Conservation (phyloP, 2,888 invertebrate genomes). For the Drosophila siamana region DNA sequence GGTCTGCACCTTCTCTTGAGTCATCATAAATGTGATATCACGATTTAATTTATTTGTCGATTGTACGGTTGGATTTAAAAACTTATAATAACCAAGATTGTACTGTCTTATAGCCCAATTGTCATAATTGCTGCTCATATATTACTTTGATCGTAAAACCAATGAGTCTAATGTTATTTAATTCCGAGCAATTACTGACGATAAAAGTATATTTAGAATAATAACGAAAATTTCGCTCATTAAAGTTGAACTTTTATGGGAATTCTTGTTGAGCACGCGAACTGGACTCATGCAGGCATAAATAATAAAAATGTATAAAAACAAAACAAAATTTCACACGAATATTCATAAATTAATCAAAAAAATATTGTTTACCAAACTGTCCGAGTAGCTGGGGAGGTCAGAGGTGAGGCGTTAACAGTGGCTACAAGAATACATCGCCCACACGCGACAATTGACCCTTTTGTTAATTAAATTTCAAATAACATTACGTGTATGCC, state of each 20-base stretch:
- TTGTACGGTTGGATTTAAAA: background rate
- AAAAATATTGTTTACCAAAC: slow-evolving; percentile 69
- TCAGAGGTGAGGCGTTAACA: slow-evolving; percentile 13
- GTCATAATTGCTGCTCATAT: slow-evolving; percentile 45
- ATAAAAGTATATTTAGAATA: slow-evolving; percentile 64
- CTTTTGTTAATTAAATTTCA: slow-evolving; percentile 81
- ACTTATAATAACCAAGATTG: background rate
- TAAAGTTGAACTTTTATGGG: slow-evolving; percentile 66
- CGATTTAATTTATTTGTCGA: slow-evolving; percentile 21
- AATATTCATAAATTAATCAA: slow-evolving; percentile 81
- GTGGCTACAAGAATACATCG: slow-evolving; percentile 25
- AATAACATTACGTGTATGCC: slow-evolving; percentile 59
- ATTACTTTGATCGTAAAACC: slow-evolving; percentile 40
- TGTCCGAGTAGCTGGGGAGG: slow-evolving; percentile 32
- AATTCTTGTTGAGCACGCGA: slow-evolving; percentile 59
- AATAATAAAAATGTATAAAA: slow-evolving; percentile 46
- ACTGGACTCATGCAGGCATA: slow-evolving; percentile 54
- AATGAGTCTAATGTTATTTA: slow-evolving; percentile 39
- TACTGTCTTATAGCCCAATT: background rate
- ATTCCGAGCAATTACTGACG: slow-evolving; percentile 59
- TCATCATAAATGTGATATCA: slow-evolving; percentile 22
- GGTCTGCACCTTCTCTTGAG: slow-evolving; percentile 14
- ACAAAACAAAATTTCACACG: slow-evolving; percentile 69
- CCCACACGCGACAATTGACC: slow-evolving; percentile 79
- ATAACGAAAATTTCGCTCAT: slow-evolving; percentile 65